Evolutionary conservation across 2,797 vertebrate species (phyloP).

Genomic region (Eulemur coronatus): DNA sequence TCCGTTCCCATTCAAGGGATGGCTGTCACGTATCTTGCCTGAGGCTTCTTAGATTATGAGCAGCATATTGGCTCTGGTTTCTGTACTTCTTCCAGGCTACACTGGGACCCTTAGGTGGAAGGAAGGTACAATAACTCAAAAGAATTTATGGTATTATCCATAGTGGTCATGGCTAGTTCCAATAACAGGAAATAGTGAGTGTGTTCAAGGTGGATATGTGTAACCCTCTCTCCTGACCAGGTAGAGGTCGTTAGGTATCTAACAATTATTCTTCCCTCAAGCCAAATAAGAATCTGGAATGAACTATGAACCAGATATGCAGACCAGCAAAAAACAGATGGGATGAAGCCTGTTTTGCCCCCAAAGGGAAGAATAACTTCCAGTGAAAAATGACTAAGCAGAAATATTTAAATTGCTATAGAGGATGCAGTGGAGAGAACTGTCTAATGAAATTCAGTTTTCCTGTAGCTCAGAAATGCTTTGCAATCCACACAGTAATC

Average conservation of each 20-base stretch:
- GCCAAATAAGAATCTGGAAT: background rate
- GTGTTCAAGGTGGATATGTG: background rate
- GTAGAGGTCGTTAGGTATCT: background rate
- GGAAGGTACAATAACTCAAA: background rate
- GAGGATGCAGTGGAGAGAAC: background rate
- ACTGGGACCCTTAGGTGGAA: background rate
- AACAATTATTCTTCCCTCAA: background rate
- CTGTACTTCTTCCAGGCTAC: background rate
- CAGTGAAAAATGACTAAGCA: background rate
- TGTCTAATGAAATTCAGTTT: background rate
- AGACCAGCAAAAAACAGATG: background rate
- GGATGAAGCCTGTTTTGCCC: background rate
- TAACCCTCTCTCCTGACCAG: background rate
- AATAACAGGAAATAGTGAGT: background rate
- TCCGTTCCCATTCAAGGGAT: slow-evolving; percentile 48
- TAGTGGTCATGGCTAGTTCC: background rate
- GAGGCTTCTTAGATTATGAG: slow-evolving; percentile 47
- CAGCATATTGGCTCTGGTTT: slow-evolving; percentile 39
- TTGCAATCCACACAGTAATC: background rate
- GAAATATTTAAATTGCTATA: slow-evolving; percentile 11
- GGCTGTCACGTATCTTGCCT: slow-evolving; percentile 8
- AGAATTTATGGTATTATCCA: background rate
- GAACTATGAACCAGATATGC: background rate
- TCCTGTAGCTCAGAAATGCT: background rate
- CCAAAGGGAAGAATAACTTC: background rate